These are phyloP conservation scores for Notocelia uddmanniana DNA, from an alignment of 2,888 invertebrate genomes.

Conservation along the genomic window DNA sequence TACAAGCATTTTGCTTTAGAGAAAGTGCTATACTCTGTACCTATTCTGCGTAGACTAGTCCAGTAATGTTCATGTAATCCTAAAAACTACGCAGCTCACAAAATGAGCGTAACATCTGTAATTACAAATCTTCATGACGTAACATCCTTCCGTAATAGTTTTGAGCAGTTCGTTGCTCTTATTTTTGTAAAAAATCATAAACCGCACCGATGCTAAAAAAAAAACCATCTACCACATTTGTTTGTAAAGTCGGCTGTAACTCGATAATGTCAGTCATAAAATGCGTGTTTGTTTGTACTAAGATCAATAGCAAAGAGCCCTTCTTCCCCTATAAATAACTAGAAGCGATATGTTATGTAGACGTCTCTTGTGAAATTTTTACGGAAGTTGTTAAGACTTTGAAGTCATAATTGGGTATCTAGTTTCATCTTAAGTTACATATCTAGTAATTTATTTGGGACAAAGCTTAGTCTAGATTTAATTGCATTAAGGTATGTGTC, in stretches of 20 bases:
- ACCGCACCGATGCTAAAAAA: conserved; percentile 35
- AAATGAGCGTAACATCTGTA: conserved; percentile 6
- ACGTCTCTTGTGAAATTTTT: conserved; percentile 44
- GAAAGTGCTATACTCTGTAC: conserved; percentile 12
- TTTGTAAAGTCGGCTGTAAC: conserved; percentile 62
- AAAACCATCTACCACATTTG: conserved; percentile 42
- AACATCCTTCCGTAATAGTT: conserved; percentile 1
- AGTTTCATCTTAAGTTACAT: not conserved
- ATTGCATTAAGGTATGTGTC: not conserved
- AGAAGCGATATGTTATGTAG: conserved; percentile 44
- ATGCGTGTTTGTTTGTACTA: conserved; percentile 74
- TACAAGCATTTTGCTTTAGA: conserved; percentile 5
- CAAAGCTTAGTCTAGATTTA: not conserved
- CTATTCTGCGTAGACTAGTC: not conserved
- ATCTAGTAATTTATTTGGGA: not conserved
- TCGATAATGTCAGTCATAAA: conserved; percentile 71
- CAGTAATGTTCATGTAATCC: no score
- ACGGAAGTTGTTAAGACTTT: conserved; percentile 51
- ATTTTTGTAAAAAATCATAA: conserved; percentile 18
- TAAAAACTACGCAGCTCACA: not conserved
- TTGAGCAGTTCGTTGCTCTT: not conserved
- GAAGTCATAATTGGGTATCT: conserved; percentile 23
- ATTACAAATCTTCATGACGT: not conserved
- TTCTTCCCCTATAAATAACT: conserved; percentile 46
- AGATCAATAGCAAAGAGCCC: conserved; percentile 72